Percentiles rank a stretch among this genome's conserved stretches.
phyloP scores from a whole-genome alignment of 2,888 invertebrate species.

The Limnephilus auricula region DNA sequence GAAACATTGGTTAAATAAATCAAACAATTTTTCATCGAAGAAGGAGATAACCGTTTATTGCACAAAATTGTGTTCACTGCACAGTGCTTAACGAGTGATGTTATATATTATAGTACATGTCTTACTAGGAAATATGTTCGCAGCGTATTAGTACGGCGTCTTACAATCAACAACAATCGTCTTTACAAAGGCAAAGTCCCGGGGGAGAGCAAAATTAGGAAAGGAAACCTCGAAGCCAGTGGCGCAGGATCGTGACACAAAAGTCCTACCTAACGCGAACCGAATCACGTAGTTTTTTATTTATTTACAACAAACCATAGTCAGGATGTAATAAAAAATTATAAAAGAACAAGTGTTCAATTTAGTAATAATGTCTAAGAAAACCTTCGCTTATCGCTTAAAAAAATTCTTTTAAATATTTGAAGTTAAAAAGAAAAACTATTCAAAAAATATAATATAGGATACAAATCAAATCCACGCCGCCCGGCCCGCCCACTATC shows the following conservation, averaged over 20 bases:
- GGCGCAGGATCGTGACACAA: not conserved
- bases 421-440: too few species aligned
- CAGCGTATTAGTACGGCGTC: not conserved
- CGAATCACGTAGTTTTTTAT: not conserved
- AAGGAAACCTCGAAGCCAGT: not conserved
- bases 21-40: too few species aligned
- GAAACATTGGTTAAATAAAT: too few species aligned
- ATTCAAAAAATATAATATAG: too few species aligned
- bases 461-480: too few species aligned
- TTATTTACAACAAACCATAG: not conserved
- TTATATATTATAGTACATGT: not conserved
- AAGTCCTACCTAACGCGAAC: not conserved
- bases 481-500: too few species aligned
- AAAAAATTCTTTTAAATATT: too few species aligned
- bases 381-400: too few species aligned
- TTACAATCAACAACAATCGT: not conserved
- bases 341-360: too few species aligned
- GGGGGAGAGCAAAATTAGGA: not conserved
- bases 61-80: not conserved
- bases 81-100: not conserved
- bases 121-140: not conserved
- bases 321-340: too few species aligned
- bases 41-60: not conserved
- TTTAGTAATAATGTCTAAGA: too few species aligned
- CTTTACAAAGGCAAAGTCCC: not conserved